phyloP scores from a whole-genome alignment of 2,888 invertebrate genomes.

The Zelleria hepariella region DNA sequence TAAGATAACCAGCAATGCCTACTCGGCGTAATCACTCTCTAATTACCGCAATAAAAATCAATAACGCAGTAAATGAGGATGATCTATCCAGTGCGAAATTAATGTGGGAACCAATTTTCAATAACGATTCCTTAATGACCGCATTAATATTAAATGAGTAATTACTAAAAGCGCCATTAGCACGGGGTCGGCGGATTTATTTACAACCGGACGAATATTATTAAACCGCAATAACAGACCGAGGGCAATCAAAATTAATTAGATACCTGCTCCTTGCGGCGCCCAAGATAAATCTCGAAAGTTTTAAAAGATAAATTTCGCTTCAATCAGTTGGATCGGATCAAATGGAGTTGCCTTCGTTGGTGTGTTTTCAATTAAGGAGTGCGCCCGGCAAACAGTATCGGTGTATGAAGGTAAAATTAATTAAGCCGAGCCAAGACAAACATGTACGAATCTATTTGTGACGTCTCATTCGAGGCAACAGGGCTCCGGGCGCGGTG shows the following conservation, averaged over 20 bases:
- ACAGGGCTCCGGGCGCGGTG: constrained; percentile 13
- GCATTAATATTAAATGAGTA: constrained; percentile 53
- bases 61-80: not conserved
- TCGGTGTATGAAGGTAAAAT: constrained; percentile 72
- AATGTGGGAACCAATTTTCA: constrained; percentile 5
- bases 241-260: constrained; percentile 63
- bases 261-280: constrained; percentile 37
- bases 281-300: constrained; percentile 61
- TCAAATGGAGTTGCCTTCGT: constrained; percentile 69
- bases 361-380: constrained; percentile 71
- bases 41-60: not conserved
- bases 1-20: not conserved
- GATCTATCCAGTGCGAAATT: not conserved
- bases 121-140: constrained; percentile 36
- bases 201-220: constrained; percentile 51
- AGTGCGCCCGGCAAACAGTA: constrained; percentile 62
- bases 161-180: constrained; percentile 54
- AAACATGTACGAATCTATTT: constrained; percentile 68
- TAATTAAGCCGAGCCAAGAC: constrained; percentile 69
- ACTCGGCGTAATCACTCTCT: not conserved
- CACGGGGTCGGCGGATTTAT: constrained; percentile 37
- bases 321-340: constrained; percentile 65
- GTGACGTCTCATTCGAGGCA: constrained; percentile 50
- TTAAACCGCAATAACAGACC: constrained; percentile 45
- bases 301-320: constrained; percentile 68